Evolutionary conservation across 2,888 invertebrate genomes (phyloP).

Genomic region (Nomada fabriciana): DNA sequence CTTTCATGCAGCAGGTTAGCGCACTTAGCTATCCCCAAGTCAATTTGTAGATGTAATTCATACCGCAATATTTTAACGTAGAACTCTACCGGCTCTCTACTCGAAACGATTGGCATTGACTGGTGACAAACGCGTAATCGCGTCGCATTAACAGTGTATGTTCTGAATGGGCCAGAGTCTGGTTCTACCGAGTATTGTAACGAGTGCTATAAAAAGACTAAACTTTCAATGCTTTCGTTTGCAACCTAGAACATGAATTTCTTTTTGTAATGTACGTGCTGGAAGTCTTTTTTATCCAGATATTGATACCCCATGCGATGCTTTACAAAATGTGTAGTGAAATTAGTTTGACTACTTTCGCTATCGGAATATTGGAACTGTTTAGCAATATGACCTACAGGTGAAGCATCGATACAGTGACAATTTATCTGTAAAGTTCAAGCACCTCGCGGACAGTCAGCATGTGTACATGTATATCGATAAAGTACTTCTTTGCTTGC

Average conservation of each 20-base stretch:
- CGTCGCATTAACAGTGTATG: constrained; percentile 51
- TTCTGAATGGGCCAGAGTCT: constrained; percentile 51
- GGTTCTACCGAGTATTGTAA: constrained; percentile 32
- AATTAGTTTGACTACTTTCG: background rate
- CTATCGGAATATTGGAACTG: background rate
- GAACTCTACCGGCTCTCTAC: constrained; percentile 43
- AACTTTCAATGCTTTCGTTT: background rate
- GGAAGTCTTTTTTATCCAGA: too few relatives aligned
- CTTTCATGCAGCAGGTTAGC: constrained; percentile 32
- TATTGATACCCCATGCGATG: too few relatives aligned
- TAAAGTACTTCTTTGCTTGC: background rate
- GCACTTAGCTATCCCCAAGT: constrained; percentile 7
- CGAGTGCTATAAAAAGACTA: constrained; percentile 15
- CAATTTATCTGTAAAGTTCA: constrained; percentile 20
- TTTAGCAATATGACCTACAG: background rate
- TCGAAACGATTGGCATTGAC: constrained; percentile 65
- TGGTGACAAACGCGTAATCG: constrained; percentile 63
- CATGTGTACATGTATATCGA: background rate
- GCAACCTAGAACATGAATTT: background rate
- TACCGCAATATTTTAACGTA: constrained; percentile 29
- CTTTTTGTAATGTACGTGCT: background rate
- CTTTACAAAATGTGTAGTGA: background rate
- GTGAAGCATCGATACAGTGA: constrained; percentile 13
- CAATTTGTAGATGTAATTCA: constrained; percentile 32
- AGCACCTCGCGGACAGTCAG: background rate